phyloP scores from a whole-genome alignment of 2,113 vertebrate species.

The Sminthopsis crassicaudata region DNA sequence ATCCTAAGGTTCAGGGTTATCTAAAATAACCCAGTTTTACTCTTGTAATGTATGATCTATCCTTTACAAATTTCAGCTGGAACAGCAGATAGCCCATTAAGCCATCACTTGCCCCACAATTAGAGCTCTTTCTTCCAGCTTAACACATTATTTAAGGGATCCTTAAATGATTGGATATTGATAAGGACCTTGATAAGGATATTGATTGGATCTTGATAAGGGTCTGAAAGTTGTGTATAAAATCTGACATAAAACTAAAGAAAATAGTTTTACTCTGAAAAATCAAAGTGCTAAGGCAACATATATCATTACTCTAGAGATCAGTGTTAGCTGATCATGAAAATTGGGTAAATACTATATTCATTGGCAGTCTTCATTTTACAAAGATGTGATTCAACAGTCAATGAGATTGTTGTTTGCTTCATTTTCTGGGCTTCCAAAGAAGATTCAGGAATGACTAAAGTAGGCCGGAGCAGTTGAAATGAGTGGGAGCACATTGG shows the following conservation, averaged over 20 bases:
- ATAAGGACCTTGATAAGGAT: too few relatives aligned
- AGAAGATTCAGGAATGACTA: conserved; percentile 94
- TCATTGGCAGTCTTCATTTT: conserved; percentile 93
- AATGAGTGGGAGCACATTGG: conserved; percentile 97
- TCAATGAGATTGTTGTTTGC: conserved; percentile 92
- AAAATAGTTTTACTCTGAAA: conserved; percentile 90
- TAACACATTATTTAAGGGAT: neutral
- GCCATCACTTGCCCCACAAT: neutral
- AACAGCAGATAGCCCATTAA: neutral
- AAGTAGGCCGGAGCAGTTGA: conserved; percentile 97
- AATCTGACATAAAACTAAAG: conserved; percentile 91
- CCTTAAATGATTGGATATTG: neutral
- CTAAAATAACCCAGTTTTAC: neutral
- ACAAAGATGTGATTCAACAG: conserved; percentile 89
- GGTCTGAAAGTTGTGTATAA: conserved; percentile 91
- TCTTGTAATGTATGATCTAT: neutral
- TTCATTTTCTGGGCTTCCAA: conserved; percentile 97
- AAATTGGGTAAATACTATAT: conserved; percentile 95
- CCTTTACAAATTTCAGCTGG: neutral
- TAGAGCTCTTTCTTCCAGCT: neutral
- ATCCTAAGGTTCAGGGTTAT: conserved; percentile 12
- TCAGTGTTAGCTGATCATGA: conserved; percentile 96
- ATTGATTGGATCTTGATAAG: too few relatives aligned
- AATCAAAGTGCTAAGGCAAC: conserved; percentile 80
- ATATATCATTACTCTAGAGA: conserved; percentile 92